phyloP scores from a whole-genome alignment of 2,113 vertebrate species.

The Trichechus manatus region DNA sequence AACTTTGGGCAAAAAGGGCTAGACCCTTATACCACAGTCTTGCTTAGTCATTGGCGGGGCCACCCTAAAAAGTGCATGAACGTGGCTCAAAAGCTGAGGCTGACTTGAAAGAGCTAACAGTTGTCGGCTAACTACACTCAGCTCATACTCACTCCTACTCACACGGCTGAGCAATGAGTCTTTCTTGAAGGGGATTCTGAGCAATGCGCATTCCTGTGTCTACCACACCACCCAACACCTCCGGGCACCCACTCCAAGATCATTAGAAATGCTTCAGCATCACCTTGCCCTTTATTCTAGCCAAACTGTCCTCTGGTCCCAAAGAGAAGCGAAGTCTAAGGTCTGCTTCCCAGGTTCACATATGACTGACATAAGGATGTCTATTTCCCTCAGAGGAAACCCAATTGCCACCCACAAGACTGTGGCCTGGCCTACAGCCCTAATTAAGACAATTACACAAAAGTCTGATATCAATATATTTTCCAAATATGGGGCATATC shows the following conservation, averaged over 20 bases:
- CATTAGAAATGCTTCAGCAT: neutral
- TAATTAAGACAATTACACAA: neutral
- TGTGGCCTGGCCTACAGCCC: neutral
- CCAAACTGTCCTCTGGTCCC: neutral
- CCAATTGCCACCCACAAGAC: neutral
- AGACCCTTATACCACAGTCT: neutral
- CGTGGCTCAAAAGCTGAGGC: neutral
- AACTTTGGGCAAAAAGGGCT: neutral
- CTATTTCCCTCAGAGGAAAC: neutral
- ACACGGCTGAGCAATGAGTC: neutral
- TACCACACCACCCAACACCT: neutral
- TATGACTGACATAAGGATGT: neutral
- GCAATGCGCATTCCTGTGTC: neutral
- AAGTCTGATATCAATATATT: neutral
- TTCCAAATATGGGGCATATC: neutral
- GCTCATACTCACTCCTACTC: neutral
- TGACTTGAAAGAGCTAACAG: neutral
- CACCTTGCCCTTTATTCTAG: neutral
- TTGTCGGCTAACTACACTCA: neutral
- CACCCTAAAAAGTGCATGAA: too few relatives aligned
- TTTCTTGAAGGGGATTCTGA: neutral
- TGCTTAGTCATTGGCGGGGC: neutral
- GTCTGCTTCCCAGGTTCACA: neutral
- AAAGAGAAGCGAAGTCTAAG: neutral
- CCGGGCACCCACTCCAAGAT: neutral